Evolutionary conservation across 1,140 invertebrate genomes (phyloP).

Genomic region (Ostrea edulis): DNA sequence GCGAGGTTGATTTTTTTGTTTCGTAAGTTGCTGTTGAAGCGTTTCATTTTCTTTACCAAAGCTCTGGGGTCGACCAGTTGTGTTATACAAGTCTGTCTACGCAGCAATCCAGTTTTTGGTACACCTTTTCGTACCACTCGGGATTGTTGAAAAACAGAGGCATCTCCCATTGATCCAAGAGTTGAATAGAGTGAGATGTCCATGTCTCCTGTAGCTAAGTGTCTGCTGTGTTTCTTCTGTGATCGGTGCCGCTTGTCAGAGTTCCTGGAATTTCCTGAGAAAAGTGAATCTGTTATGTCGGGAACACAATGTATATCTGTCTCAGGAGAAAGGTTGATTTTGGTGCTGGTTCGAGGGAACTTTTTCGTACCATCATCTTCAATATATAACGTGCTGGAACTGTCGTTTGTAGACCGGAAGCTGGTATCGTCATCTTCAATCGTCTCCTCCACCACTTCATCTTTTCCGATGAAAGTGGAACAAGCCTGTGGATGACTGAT

Average conservation of each 20-base stretch:
- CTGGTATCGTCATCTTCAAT: not conserved
- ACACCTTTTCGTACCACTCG: not conserved
- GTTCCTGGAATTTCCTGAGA: not conserved
- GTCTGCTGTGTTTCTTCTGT: not conserved
- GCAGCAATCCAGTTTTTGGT: not conserved
- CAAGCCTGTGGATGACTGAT: constrained; percentile 13
- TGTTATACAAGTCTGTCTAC: not conserved
- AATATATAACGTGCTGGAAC: not conserved
- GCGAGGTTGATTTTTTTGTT: not conserved
- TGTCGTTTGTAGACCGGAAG: not conserved
- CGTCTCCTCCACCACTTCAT: not conserved
- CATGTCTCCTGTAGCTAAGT: not conserved
- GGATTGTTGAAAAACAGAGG: not conserved
- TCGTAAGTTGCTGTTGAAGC: not conserved
- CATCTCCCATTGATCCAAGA: constrained; percentile 21
- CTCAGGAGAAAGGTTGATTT: not conserved
- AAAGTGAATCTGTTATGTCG: not conserved
- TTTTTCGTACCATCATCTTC: not conserved
- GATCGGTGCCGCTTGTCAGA: not conserved
- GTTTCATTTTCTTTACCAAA: not conserved
- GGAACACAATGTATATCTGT: not conserved
- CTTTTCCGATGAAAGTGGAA: constrained; percentile 6
- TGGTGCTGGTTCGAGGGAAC: not conserved
- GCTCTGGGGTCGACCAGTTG: not conserved
- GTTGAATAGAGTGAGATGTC: not conserved